These are phyloP conservation scores for Parascotia fuliginaria DNA, from an alignment of 2,888 invertebrate genomes.

Conservation along the genomic window DNA sequence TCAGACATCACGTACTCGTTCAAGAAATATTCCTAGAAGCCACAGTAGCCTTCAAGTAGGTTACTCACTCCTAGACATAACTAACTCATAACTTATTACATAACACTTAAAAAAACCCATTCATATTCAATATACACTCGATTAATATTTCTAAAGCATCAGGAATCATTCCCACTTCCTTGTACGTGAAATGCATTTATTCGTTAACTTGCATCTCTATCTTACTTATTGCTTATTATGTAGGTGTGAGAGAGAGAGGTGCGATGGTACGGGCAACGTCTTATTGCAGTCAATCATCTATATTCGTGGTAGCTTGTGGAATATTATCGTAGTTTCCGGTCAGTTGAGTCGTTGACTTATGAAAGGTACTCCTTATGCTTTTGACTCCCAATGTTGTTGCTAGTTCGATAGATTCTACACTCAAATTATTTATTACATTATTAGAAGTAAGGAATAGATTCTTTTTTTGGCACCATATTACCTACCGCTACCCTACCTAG, in stretches of 20 bases:
- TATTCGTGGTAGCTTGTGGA: constrained; percentile 81
- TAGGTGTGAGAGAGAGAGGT: constrained; percentile 49
- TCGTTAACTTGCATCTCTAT: constrained; percentile 56
- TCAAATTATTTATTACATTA: background rate
- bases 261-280: constrained; percentile 48
- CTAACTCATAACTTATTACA: constrained; percentile 32
- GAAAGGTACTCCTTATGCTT: constrained; percentile 35
- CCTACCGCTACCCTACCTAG: too few species aligned
- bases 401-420: constrained; percentile 15
- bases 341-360: constrained; percentile 71
- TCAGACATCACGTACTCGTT: too few species aligned
- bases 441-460: too few species aligned
- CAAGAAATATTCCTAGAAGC: too few species aligned
- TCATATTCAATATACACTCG: constrained; percentile 53
- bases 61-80: background rate
- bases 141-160: constrained; percentile 80
- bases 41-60: too few species aligned
- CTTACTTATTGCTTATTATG: constrained; percentile 29
- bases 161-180: constrained; percentile 81
- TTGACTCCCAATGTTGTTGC: constrained; percentile 32
- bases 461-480: too few species aligned
- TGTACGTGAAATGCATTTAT: constrained; percentile 79
- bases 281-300: constrained; percentile 82
- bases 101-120: constrained; percentile 42
- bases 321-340: constrained; percentile 82